Evolutionary conservation across 1,140 invertebrate genomes (phyloP).

Genomic region (Pteromalus puparum): DNA sequence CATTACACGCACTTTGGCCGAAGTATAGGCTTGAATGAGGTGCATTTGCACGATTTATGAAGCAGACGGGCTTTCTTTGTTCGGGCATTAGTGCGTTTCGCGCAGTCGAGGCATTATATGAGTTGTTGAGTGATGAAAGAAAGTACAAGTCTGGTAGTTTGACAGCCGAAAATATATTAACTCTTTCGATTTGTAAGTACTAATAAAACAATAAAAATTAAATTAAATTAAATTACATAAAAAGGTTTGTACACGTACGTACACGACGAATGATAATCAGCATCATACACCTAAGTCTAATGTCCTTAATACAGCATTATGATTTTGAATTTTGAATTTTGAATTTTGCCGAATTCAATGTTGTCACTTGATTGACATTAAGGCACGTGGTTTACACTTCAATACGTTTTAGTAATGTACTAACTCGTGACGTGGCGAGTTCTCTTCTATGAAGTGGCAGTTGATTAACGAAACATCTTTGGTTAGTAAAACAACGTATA

Average conservation of each 20-base stretch:
- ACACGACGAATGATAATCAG: not conserved
- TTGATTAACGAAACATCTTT: constrained; percentile 45
- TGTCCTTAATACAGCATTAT: not conserved
- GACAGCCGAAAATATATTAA: constrained; percentile 5
- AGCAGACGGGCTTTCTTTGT: not conserved
- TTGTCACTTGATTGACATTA: constrained; percentile 9
- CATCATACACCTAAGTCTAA: not conserved
- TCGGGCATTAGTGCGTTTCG: not conserved
- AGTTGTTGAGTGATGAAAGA: not conserved
- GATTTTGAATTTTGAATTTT: constrained; percentile 1
- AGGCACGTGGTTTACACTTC: constrained; percentile 25
- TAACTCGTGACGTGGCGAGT: not conserved
- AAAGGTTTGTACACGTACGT: constrained; percentile 5
- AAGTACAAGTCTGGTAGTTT: not conserved
- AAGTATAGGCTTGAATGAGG: not conserved
- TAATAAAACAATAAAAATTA: constrained; percentile 4
- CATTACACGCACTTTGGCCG: not conserved
- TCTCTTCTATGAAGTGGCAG: constrained; percentile 17
- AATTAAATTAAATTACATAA: not conserved
- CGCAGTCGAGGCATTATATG: not conserved
- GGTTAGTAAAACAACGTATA: constrained; percentile 39
- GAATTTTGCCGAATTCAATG: not conserved
- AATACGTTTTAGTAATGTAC: constrained; percentile 6
- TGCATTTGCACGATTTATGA: constrained; percentile 7
- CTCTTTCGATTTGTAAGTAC: not conserved